Percentiles rank a stretch among this genome's conserved stretches.
Conservation (phyloP, 2,113 vertebrate genomes). For the Pseudolaguvia tuberculata region DNA sequence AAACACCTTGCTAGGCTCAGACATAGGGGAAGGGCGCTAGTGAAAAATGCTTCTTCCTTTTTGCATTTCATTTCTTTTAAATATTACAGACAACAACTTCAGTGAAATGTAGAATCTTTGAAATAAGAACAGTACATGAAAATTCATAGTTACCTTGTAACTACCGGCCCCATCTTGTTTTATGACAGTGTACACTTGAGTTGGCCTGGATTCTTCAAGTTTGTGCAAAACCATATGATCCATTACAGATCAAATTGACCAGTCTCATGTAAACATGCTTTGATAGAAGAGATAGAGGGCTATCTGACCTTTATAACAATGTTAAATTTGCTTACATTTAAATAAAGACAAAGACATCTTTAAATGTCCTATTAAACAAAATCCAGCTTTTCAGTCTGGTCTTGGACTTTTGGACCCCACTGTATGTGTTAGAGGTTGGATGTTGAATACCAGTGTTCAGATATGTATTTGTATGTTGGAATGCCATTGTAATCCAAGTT, state of each 20-base stretch:
- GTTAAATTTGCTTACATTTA: not conserved
- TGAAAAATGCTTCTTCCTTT: not conserved
- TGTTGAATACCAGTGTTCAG: conserved; percentile 38
- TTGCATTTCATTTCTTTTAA: not conserved
- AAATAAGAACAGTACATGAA: not conserved
- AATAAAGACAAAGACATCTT: not conserved
- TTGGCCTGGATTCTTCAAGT: not conserved
- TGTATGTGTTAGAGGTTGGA: conserved; percentile 22
- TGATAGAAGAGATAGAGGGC: no score
- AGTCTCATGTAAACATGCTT: not conserved
- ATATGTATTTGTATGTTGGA: conserved; percentile 33
- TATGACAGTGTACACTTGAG: not conserved
- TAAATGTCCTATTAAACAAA: not conserved
- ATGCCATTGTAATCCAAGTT: conserved; percentile 33
- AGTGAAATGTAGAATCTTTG: not conserved
- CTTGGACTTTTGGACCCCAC: not conserved
- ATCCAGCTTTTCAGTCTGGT: not conserved
- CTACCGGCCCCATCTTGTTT: not conserved
- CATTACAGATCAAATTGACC: not conserved
- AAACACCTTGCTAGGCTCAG: conserved; percentile 33
- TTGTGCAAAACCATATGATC: not conserved
- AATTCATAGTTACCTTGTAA: not conserved
- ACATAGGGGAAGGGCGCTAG: not conserved
- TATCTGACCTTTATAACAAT: not conserved
- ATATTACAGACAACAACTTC: not conserved